phyloP scores from a whole-genome alignment of 2,113 vertebrate genomes.

The Notiomystis cincta region DNA sequence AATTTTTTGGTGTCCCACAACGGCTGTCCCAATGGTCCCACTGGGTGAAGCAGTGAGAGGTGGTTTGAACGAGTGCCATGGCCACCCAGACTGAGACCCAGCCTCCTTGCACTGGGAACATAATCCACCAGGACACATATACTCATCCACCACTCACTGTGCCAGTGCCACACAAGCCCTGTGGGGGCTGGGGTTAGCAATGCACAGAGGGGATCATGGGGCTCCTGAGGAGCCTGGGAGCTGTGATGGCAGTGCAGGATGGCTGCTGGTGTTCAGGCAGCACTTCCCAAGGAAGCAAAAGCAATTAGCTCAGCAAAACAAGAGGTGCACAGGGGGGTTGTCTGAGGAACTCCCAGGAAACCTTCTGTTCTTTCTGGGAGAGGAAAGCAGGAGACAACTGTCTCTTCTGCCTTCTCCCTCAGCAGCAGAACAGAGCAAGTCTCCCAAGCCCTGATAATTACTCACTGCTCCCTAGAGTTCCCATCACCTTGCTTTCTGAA shows the following conservation, averaged over 20 bases:
- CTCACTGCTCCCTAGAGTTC: background rate
- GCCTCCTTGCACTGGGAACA: background rate
- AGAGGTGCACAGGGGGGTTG: fast-evolving
- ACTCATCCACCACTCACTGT: background rate
- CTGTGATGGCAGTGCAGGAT: background rate
- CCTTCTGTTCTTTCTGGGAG: background rate
- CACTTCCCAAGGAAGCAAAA: background rate
- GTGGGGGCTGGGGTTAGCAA: background rate
- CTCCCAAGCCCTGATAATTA: background rate
- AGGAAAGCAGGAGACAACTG: background rate
- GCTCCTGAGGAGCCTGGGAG: background rate
- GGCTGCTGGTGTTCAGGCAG: background rate
- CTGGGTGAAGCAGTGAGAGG: background rate
- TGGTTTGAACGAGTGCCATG: fast-evolving
- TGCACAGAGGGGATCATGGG: fast-evolving
- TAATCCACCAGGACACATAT: background rate
- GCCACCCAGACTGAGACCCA: background rate
- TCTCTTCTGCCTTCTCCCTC: background rate
- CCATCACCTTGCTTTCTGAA: background rate
- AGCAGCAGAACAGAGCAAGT: background rate
- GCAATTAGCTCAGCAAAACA: background rate
- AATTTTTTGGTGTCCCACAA: background rate
- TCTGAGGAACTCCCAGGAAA: background rate
- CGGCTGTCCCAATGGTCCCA: fast-evolving
- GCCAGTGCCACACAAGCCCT: background rate